These are phyloP conservation scores for Chironomus tentans DNA, from an alignment of 2,888 invertebrate species.

Conservation along the genomic window DNA sequence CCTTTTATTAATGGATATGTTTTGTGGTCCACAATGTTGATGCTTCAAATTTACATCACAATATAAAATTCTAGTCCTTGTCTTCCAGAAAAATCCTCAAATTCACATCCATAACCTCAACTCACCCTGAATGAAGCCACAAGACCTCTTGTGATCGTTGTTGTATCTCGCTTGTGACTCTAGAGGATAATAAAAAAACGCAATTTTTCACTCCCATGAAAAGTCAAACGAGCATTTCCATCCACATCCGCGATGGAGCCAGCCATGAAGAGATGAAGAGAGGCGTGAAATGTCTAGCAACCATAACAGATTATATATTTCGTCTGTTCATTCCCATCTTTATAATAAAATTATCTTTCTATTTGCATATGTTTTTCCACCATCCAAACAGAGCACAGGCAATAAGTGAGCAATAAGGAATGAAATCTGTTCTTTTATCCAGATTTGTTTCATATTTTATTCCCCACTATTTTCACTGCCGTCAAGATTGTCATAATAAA, in stretches of 20 bases:
- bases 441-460: too few relatives aligned
- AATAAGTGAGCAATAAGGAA: neutral
- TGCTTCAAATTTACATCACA: too few relatives aligned
- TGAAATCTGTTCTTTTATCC: neutral
- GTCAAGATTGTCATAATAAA: too few relatives aligned
- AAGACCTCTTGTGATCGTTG: too few relatives aligned
- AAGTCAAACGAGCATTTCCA: neutral
- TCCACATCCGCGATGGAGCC: neutral
- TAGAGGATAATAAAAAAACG: neutral
- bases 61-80: too few relatives aligned
- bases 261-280: neutral
- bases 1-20: too few relatives aligned
- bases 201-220: neutral
- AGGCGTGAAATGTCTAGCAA: neutral
- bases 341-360: neutral
- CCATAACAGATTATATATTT: neutral
- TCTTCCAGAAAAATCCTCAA: too few relatives aligned
- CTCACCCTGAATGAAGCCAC: too few relatives aligned
- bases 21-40: too few relatives aligned
- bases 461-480: too few relatives aligned
- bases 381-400: too few relatives aligned
- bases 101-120: too few relatives aligned
- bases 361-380: neutral
- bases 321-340: neutral
- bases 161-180: neutral